Evolutionary conservation across 2,797 vertebrate species (phyloP), one percentile per base, ranked within the genome.

Genomic region (Chrysocyon brachyurus): DNA sequence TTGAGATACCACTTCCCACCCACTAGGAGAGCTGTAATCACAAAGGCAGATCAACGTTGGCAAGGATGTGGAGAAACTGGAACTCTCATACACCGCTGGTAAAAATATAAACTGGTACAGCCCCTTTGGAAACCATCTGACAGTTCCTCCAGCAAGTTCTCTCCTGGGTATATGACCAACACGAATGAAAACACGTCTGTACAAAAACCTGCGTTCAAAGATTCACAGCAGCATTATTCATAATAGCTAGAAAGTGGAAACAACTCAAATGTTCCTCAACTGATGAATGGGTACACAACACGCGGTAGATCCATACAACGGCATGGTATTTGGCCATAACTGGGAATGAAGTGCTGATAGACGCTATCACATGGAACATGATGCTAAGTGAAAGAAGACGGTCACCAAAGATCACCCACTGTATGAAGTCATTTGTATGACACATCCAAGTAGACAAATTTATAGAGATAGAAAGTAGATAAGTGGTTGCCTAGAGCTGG

Each of bases 141-240:
- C 66, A 72, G 78, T 89, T 94, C 57, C 61, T 97, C 36, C 57
- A 24, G 68, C 84, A 90, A 64, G 83, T 91, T 36, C 24, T 54
- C 56, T 79, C 88, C 36, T 79, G 93, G 79, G 61, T 91, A 61
- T 87, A 75, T 33, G 40, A 59, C 84, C 64, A 36, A 73, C 46
- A 87, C 85, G 94, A 63, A 70, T 46, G 72, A 73, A 96, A 95
- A 86, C 66, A 93, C 17, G 21, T 59, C 40, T 90, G 82, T 16
- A 86, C 2, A 22, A 56, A 86, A 90, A 81, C 36, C 75, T 87
- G 57, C 19, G 10, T 59, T 79, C 61, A 33, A 12, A 64, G 90
- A 52, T 92, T 90, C 83, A 64, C 36, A 73, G 68, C 31, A 63
- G 57, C 66, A 24, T 94, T 85, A 52, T 16, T 90, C 61, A 7